Conservation (phyloP, 2,797 vertebrate species). For the Luscinia luscinia region DNA sequence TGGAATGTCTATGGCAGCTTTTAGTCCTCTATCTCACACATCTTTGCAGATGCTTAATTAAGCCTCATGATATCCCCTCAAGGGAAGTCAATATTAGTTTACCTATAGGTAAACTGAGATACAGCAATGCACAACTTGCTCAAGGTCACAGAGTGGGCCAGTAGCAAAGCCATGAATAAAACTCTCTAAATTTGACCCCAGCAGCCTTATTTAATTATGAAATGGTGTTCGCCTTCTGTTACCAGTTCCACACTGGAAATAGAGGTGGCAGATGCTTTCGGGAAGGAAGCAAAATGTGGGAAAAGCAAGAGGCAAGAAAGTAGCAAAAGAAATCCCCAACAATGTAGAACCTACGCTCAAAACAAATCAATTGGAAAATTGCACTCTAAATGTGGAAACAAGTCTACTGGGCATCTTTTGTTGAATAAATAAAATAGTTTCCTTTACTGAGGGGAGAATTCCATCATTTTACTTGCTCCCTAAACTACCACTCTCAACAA, state of each 20-base stretch:
- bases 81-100: conserved; percentile 71
- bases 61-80: conserved; percentile 37
- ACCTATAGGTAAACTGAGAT: conserved; percentile 66
- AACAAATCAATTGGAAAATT: neutral
- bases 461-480: conserved; percentile 45
- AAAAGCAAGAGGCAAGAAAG: conserved; percentile 4
- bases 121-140: conserved; percentile 38
- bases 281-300: neutral
- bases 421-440: conserved; percentile 9
- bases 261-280: conserved; percentile 26
- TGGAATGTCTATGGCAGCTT: conserved; percentile 5
- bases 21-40: neutral
- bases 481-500: conserved; percentile 40
- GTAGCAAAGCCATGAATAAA: conserved; percentile 45
- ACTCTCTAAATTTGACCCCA: conserved; percentile 44
- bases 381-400: neutral
- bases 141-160: conserved; percentile 62
- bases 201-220: conserved; percentile 25
- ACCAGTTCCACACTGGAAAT: conserved; percentile 42
- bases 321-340: neutral
- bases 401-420: neutral
- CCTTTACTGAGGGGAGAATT: neutral
- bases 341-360: neutral
- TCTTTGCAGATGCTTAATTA: conserved; percentile 57
- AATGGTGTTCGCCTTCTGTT: conserved; percentile 20